Conservation (phyloP, 2,113 vertebrate species). For the Cichladusa arquata region DNA sequence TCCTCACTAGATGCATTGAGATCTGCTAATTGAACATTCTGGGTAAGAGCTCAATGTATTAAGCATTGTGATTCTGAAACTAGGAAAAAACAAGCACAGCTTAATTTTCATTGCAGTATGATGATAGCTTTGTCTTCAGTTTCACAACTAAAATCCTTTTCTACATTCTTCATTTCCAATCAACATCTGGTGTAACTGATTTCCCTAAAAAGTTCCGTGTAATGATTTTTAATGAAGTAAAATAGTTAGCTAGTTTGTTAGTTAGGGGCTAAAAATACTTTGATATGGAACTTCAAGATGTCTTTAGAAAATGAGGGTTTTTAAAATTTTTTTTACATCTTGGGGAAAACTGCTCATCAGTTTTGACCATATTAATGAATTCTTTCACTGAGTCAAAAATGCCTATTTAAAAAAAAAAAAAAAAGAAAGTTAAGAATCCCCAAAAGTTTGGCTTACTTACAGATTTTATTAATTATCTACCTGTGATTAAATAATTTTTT, state of each 20-base stretch:
- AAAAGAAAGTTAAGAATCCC: not conserved
- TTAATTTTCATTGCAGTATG: not conserved
- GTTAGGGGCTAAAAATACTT: not conserved
- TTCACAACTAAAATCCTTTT: not conserved
- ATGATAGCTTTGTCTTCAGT: not conserved
- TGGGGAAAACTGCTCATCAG: not conserved
- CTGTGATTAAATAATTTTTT: not conserved
- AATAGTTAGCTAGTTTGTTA: not conserved
- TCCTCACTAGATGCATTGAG: not conserved
- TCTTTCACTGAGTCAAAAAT: not conserved
- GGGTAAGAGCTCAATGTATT: not conserved
- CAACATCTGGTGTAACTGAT: not conserved
- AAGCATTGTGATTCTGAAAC: not conserved
- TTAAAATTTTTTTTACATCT: not conserved
- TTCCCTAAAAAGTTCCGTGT: not conserved
- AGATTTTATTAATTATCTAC: not conserved
- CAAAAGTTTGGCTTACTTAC: not conserved
- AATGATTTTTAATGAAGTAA: not conserved
- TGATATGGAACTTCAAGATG: not conserved
- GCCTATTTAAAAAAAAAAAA: not conserved
- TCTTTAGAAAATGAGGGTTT: not conserved
- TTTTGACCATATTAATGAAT: not conserved
- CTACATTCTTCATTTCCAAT: not conserved
- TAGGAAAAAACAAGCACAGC: not conserved
- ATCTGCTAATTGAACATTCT: constrained; percentile 1